Evolutionary conservation across 2,888 invertebrate species (phyloP), one percentile per base, ranked within the genome.

Genomic region (Galerucella calmariensis): DNA sequence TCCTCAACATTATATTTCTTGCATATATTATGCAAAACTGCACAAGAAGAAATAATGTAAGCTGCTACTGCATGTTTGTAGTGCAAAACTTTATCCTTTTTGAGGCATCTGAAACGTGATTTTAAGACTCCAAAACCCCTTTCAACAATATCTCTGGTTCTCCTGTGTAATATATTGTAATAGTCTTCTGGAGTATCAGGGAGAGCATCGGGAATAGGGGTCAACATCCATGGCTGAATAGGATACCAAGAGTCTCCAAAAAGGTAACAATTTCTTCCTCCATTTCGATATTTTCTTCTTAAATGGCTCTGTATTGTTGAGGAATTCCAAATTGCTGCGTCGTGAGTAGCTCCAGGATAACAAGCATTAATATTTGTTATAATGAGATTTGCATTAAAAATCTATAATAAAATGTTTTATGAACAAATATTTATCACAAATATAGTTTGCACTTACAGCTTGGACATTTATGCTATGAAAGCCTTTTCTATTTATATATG

Each of bases 1-100:
- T 51, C 46, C 6, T 73, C 68, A n/a, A n/a, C n/a, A 66, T 69
- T 66, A 41, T 58, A 66, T n/a, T 51, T 65, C 61, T 65, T 74
- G 63, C 74, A 74, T 27, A 74, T 69, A 46, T 74, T 74, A 65
- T 74, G 69, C 41, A 20, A 74, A 59, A 74, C 74, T 62, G 58
- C 74, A 66, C 74, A 74, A 44, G 65, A 65, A 69, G 44, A 69
- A 66, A 74, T 69, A 16, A 74, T 74, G 20, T 67, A 20, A 41
- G 51, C 68, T 69, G 73, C 69, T 20, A 24, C 44, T 46, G n/a
- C 41, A 63, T 73, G 69, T 24, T 53, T 53, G 44, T 73, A 73
- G 41, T 62, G 62, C 35, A 62, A 63, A 63, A 73, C 68, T 44
- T 63, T 53, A 66, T 73, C 73, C 53, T 73, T 69, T 56, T 69